phyloP scores from a whole-genome alignment of 2,888 invertebrate species.

The Erebia epiphron region DNA sequence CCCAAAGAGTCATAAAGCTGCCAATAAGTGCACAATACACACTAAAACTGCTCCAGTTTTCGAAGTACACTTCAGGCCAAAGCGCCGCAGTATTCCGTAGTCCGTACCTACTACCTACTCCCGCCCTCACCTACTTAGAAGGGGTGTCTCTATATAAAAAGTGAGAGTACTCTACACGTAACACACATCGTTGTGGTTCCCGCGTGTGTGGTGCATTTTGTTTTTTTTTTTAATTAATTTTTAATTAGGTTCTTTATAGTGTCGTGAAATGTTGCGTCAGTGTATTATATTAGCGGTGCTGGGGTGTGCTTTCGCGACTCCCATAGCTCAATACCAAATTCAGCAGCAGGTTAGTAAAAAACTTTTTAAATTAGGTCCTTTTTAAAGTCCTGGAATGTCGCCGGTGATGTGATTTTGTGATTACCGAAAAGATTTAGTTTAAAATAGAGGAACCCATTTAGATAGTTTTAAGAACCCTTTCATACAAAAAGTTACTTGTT shows the following conservation, averaged over 20 bases:
- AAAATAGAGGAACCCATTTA: not conserved
- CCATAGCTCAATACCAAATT: slow-evolving; percentile 61
- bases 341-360: slow-evolving; percentile 65
- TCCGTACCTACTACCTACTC: slow-evolving; percentile 34
- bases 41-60: slow-evolving; percentile 42
- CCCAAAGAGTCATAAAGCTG: too few relatives aligned
- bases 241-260: slow-evolving; percentile 47
- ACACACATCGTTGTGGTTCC: slow-evolving; percentile 60
- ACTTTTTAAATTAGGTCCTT: not conserved
- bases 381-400: not conserved
- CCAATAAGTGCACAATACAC: not conserved
- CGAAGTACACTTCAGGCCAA: slow-evolving; percentile 34
- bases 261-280: slow-evolving; percentile 72
- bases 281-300: slow-evolving; percentile 67
- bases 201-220: slow-evolving; percentile 68
- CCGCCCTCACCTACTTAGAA: slow-evolving; percentile 63
- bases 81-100: not conserved
- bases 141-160: slow-evolving; percentile 77
- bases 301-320: slow-evolving; percentile 65
- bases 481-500: not conserved
- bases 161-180: slow-evolving; percentile 67
- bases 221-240: slow-evolving; percentile 39
- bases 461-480: not conserved
- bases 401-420: not conserved
- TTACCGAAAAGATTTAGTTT: not conserved